Evolutionary conservation across 2,113 vertebrate genomes (phyloP).

Genomic region (Scophthalmus maximus): DNA sequence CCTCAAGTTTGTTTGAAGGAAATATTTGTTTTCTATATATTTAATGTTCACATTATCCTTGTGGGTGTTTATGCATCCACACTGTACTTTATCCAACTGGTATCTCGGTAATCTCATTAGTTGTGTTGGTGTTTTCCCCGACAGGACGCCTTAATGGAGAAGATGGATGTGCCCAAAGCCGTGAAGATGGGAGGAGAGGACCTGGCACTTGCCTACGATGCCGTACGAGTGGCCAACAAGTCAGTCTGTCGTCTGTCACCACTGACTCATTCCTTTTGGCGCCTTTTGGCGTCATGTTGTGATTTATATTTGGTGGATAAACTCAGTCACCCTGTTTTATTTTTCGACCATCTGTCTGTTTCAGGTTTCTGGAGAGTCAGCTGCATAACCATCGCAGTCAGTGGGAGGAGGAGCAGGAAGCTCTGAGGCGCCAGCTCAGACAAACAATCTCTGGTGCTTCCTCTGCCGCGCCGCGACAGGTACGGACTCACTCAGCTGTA

Average conservation of each 20-base stretch:
- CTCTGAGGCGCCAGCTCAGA: conserved; percentile 59
- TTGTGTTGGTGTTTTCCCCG: conserved; percentile 10
- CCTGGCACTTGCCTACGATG: conserved; percentile 79
- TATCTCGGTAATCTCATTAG: not conserved
- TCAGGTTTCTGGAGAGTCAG: conserved; percentile 83
- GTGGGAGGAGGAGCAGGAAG: conserved; percentile 73
- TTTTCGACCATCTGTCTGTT: not conserved
- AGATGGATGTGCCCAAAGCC: conserved; percentile 76
- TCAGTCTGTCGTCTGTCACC: conserved; percentile 65
- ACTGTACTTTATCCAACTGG: not conserved
- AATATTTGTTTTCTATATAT: not conserved
- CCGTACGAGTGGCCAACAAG: conserved; percentile 85
- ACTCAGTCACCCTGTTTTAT: not conserved
- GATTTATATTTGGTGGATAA: not conserved
- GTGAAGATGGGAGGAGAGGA: conserved; percentile 78
- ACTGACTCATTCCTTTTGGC: not conserved
- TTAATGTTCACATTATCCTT: too few species aligned
- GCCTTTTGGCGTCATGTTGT: fast-evolving
- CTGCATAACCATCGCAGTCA: conserved; percentile 75
- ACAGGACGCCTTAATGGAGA: conserved; percentile 76
- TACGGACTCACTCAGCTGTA: conserved; percentile 20
- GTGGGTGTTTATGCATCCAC: not conserved
- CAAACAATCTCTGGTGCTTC: conserved; percentile 35
- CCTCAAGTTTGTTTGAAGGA: not conserved
- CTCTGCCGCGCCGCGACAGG: conserved; percentile 60